phyloP scores from a whole-genome alignment of 2,113 vertebrate species.

The Axis porcinus region DNA sequence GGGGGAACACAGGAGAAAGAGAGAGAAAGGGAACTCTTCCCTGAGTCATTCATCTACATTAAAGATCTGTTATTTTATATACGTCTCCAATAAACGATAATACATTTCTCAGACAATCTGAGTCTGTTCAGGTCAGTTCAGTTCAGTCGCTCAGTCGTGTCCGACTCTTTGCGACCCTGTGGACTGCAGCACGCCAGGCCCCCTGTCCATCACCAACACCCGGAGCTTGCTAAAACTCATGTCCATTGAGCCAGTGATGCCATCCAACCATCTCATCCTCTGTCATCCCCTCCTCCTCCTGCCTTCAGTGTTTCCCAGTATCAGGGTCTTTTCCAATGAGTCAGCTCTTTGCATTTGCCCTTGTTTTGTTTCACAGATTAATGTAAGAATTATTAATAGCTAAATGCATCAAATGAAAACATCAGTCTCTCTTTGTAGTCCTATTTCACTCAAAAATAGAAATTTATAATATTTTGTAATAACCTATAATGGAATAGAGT shows the following conservation, averaged over 20 bases:
- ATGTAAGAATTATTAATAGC: background rate
- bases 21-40: background rate
- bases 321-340: background rate
- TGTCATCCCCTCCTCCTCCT: background rate
- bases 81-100: background rate
- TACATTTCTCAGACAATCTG: background rate
- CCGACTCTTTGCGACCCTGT: background rate
- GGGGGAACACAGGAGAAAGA: background rate
- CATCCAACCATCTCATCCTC: background rate
- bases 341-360: background rate
- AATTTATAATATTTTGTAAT: background rate
- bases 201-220: background rate
- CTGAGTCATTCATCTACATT: background rate
- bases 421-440: background rate
- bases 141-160: background rate
- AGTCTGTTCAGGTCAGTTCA: background rate
- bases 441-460: background rate
- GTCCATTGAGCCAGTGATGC: background rate
- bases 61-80: background rate
- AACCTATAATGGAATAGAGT: background rate
- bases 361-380: background rate
- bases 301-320: background rate
- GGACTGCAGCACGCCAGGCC: background rate
- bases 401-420: background rate
- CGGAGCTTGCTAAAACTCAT: fast-evolving